Percentiles rank a stretch among this genome's conserved stretches.
Evolutionary conservation across 2,113 vertebrate species (phyloP).

Genomic region (Lutjanus erythropterus): DNA sequence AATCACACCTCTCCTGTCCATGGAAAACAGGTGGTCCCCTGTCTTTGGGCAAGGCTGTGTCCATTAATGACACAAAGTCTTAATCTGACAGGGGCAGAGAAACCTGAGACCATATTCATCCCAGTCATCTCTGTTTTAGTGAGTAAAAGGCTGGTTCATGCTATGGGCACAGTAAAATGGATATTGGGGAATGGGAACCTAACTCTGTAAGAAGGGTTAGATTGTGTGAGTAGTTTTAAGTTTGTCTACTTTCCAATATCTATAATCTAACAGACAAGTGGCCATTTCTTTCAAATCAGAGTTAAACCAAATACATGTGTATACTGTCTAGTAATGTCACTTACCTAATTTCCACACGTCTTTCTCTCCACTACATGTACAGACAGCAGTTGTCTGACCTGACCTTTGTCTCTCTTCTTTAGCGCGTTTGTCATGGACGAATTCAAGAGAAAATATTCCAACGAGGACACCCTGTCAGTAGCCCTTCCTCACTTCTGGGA

Average conservation of each 20-base stretch:
- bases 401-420: neutral
- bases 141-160: conserved; percentile 81
- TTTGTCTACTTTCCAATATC: neutral
- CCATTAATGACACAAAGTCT: conserved; percentile 73
- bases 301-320: too few species aligned
- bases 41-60: conserved; percentile 81
- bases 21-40: conserved; percentile 36
- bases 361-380: neutral
- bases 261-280: too few species aligned
- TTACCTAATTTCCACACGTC: neutral
- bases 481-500: conserved; percentile 94
- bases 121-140: conserved; percentile 75
- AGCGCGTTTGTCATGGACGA: conserved; percentile 93
- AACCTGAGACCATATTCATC: conserved; percentile 77
- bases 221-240: neutral
- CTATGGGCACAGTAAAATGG: conserved; percentile 64
- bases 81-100: conserved; percentile 79
- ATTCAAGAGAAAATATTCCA: conserved; percentile 95
- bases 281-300: too few species aligned
- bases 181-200: neutral
- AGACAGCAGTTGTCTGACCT: neutral
- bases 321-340: too few species aligned
- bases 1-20: neutral
- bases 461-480: conserved; percentile 91
- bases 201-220: neutral